Percentiles rank a stretch among this genome's conserved stretches.
Conservation (phyloP, 2,113 vertebrate genomes). For the Anas platyrhynchos region DNA sequence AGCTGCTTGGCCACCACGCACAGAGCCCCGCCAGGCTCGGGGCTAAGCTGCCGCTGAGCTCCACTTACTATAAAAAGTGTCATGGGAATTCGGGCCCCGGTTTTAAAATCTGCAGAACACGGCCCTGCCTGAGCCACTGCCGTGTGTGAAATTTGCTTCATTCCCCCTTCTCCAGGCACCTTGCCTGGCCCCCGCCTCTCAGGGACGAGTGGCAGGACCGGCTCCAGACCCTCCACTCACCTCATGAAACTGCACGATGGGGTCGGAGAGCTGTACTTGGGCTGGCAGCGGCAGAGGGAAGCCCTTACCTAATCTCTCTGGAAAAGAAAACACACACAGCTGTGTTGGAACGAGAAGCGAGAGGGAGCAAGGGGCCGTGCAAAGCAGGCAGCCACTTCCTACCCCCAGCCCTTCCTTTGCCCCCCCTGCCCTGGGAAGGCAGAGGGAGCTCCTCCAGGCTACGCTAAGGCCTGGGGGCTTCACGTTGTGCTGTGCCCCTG, state of each 20-base stretch:
- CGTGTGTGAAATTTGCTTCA: too few relatives aligned
- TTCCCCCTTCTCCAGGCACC: too few relatives aligned
- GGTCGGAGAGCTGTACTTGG: constrained; percentile 59
- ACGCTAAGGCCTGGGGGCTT: background rate
- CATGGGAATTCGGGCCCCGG: accelerated
- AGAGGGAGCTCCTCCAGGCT: background rate
- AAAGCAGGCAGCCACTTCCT: background rate
- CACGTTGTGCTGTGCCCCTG: accelerated
- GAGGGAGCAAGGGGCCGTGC: accelerated
- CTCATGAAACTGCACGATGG: constrained; percentile 62
- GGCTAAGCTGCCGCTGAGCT: background rate
- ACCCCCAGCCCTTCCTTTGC: background rate
- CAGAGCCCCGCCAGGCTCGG: accelerated
- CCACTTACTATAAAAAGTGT: accelerated
- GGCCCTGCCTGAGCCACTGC: background rate
- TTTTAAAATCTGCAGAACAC: background rate
- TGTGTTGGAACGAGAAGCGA: background rate
- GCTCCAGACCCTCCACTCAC: constrained; percentile 39
- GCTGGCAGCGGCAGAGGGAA: constrained; percentile 68
- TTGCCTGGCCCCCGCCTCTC: too few relatives aligned
- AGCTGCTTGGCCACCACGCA: background rate
- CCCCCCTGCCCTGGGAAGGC: accelerated
- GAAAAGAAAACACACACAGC: background rate
- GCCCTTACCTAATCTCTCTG: constrained; percentile 67
- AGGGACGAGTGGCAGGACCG: accelerated